Percentiles rank a stretch among this genome's conserved stretches.
Evolutionary conservation across 2,113 vertebrate species (phyloP).

Genomic region (Mystacornis crossleyi): DNA sequence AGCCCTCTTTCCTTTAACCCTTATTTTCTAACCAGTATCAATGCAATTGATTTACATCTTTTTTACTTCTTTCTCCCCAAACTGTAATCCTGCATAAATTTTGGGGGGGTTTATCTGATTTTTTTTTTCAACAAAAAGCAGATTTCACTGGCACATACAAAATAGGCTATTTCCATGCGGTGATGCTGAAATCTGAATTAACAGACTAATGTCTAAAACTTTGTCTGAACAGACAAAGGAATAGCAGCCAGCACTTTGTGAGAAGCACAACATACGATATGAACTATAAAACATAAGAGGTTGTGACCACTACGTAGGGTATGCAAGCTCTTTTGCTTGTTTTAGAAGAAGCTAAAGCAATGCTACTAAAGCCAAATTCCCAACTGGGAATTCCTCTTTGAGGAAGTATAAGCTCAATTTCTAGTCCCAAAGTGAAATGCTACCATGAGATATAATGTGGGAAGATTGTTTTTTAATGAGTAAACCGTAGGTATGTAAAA

Average conservation of each 20-base stretch:
- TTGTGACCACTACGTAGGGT: neutral
- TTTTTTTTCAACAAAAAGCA: neutral
- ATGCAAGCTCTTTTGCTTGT: neutral
- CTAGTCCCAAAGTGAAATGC: neutral
- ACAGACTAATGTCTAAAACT: neutral
- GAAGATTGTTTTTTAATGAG: neutral
- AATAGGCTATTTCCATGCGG: neutral
- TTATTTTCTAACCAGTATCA: neutral
- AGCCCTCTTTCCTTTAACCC: neutral
- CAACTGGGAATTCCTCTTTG: neutral
- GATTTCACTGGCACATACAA: neutral
- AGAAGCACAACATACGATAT: accelerated
- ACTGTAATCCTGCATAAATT: neutral
- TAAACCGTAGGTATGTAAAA: neutral
- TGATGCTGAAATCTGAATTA: neutral
- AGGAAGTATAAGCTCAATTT: neutral
- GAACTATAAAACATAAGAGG: neutral
- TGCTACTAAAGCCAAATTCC: neutral
- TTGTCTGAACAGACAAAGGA: neutral
- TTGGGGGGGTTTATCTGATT: accelerated
- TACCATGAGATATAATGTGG: neutral
- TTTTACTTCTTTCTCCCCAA: neutral
- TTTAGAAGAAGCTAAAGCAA: neutral
- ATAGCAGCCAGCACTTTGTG: neutral
- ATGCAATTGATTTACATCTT: neutral